Base-by-base conservation (phyloP, 2,113 vertebrate species). In the Phalacrocorax brasilianus region DNA sequence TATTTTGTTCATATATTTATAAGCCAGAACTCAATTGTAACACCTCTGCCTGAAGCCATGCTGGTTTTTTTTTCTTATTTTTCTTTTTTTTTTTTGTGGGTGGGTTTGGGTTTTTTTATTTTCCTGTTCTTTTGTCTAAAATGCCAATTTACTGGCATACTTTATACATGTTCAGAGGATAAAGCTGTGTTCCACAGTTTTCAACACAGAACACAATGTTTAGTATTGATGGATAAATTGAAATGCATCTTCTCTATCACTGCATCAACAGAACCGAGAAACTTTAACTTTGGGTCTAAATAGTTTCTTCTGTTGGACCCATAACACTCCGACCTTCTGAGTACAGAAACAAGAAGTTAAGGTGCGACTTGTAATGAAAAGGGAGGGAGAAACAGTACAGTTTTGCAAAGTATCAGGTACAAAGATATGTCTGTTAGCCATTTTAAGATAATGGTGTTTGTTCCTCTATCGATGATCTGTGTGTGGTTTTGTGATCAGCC, bases 131-230 rank as follows among this genome's bases (percentile, higher is more conserved):
- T 52, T 59, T 1, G 6, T 42, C 28, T 42, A 6, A 77, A 84
- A 56, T 47, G 55, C 17, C 2, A 24, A 0, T 53, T 68, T 73
- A 12, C 2, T 59, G 38, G 14, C 0, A 2, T 55, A 49, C 20
- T 59, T 87, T 14, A 2, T 24, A 3, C 8, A 6, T 32, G 9
- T 75, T 67, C 6, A 23, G 1, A 10, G 22, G 5, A 6, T 45
- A 61, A 65, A 85, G 28, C 38, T 8, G 10, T 20, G 19, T 72
- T 38, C 11, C n/a, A 15, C 18, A 3, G 3, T 32, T 65, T 59
- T 76, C 35, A 32, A n/a, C 6, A 14, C 5, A 8, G 10, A 61
- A 67, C 33, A 9, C 26, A 4, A 0, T 6, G 9, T 35, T 2
- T 45, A 21, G 5, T 53, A 14, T 2, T 12, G 5, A 21, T 67